These are phyloP conservation scores for Shinisaurus crocodilurus DNA, from an alignment of 2,113 vertebrate species.

Conservation along the genomic window DNA sequence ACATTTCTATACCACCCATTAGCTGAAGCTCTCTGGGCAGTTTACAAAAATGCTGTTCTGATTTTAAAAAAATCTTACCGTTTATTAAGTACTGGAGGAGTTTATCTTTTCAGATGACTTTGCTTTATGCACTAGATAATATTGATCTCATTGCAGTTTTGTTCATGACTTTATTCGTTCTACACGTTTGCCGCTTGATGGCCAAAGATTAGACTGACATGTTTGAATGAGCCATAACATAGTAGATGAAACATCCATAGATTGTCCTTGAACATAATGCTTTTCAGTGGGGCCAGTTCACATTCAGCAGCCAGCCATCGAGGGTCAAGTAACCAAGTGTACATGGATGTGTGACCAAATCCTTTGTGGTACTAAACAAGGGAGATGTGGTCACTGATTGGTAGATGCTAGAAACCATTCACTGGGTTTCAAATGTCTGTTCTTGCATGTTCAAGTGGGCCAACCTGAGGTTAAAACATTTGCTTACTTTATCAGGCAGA, in stretches of 20 bases:
- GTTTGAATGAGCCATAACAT: neutral
- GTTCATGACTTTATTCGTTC: neutral
- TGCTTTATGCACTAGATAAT: neutral
- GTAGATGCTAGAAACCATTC: conserved; percentile 9
- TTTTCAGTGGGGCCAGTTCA: neutral
- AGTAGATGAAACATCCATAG: neutral
- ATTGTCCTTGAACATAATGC: too few relatives aligned
- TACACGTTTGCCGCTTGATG: neutral
- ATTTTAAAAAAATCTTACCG: neutral
- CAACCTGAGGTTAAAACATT: conserved; percentile 5
- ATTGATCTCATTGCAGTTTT: neutral
- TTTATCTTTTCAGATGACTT: neutral
- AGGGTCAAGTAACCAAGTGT: neutral
- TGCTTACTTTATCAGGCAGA: conserved; percentile 27
- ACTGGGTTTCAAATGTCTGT: conserved; percentile 47
- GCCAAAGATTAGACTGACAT: neutral
- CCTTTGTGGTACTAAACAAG: neutral
- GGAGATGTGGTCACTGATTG: neutral
- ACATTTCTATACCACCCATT: too few relatives aligned
- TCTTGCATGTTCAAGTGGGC: conserved; percentile 55
- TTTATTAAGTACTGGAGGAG: neutral
- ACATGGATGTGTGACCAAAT: too few relatives aligned
- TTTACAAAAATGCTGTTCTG: too few relatives aligned
- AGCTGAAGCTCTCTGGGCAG: neutral
- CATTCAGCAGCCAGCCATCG: too few relatives aligned